Evolutionary conservation across 2,888 invertebrate genomes (phyloP), one percentile per base, ranked within the genome.

Genomic region (Scelioninae gen. 1): DNA sequence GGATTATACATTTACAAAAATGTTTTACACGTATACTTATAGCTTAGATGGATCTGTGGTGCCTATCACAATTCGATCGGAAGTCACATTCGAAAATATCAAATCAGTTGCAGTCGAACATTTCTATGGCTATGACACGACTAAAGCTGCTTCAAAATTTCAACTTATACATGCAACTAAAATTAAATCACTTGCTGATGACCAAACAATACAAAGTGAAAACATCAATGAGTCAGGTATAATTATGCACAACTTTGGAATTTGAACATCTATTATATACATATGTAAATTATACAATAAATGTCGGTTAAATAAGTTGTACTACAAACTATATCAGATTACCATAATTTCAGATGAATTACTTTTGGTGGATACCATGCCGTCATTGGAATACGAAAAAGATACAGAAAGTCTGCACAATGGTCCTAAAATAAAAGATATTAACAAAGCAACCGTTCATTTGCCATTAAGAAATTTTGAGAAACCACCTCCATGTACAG

Each of bases 361-460:
- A 47, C 83, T 92, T 49, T 85, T 92, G 68, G 87, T 90, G 13
- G 88, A 91, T 84, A 84, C 86, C 31, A 87, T 88, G 34, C 56
- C 62, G 16, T 76, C 88, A 9, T 4, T 74, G 13, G 43, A 62
- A 11, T 85, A 88, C 45, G 88, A 91, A 38, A 87, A 83, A 82
- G 77, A 87, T 11, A 71, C 88, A 0, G 93, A 93, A 45, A 90
- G 91, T 23, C 86, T 87, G 47, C 87, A 93, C 15, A 91, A 92
- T 66, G 92, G 94, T 5, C 94, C 94, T n/a, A 93, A 91, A 5
- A 88, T 93, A 69, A 92, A 92, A 32, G 92, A 93, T 45, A 93
- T 94, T 51, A 89, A 92, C 78, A 88, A 89, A 75, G 93, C 92
- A 6, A 94, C 94, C 0, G 92, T 91, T 55, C 88, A 92, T 86